phyloP scores from a whole-genome alignment of 2,888 invertebrate species.

The Chesias legatella region DNA sequence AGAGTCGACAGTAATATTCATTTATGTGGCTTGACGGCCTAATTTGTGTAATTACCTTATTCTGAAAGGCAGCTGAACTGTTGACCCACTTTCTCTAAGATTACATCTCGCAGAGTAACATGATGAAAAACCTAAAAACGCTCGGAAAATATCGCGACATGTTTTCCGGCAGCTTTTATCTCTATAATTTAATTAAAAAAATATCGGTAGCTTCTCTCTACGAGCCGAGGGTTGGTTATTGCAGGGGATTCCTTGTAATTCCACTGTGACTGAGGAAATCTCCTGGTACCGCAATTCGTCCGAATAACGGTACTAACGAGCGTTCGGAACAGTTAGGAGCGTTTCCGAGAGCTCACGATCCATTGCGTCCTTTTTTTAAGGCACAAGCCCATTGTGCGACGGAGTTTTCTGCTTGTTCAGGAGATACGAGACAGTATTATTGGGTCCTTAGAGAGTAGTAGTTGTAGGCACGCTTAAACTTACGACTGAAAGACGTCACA shows the following conservation, averaged over 20 bases:
- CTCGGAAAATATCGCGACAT: slow-evolving; percentile 30
- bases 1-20: slow-evolving; percentile 2
- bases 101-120: slow-evolving; percentile 25
- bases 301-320: slow-evolving; percentile 31
- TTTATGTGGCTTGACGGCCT: slow-evolving; percentile 4
- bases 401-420: slow-evolving; percentile 31
- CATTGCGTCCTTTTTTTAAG: slow-evolving; percentile 48
- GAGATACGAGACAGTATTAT: slow-evolving; percentile 5
- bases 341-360: slow-evolving; percentile 42
- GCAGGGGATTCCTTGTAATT: slow-evolving; percentile 45
- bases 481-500: too few relatives aligned
- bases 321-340: slow-evolving; percentile 1
- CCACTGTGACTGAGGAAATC: slow-evolving; percentile 39
- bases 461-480: too few relatives aligned
- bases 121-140: slow-evolving; percentile 27
- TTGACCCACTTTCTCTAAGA: slow-evolving; percentile 12
- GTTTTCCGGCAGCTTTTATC: slow-evolving; percentile 32
- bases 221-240: slow-evolving; percentile 49
- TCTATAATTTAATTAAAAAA: slow-evolving; percentile 56
- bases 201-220: slow-evolving; percentile 47
- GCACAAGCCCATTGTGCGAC: slow-evolving; percentile 39
- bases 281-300: slow-evolving; percentile 43
- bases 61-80: slow-evolving; percentile 8
- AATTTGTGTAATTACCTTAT: slow-evolving; percentile 8
- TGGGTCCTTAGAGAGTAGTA: background rate